Evolutionary conservation across 53 echinoderm and acorn worm genomes (phyloP).

Genomic region (Apostichopus leukothele): DNA sequence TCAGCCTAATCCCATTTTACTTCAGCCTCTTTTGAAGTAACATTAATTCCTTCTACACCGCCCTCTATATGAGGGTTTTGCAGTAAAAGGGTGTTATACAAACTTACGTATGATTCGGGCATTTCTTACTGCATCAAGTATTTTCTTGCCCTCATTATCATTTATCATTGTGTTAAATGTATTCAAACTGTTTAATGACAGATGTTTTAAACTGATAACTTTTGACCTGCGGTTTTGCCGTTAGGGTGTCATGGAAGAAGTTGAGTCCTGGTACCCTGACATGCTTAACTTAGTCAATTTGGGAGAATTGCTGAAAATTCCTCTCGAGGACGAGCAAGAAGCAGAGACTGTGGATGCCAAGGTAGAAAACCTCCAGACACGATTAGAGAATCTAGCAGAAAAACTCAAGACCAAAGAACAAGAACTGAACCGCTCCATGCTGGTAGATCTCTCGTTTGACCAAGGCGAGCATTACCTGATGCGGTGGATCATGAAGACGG

Average conservation of each 20-base stretch:
- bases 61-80: too few relatives aligned
- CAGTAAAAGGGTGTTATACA: too few relatives aligned
- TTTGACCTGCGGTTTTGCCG: conserved; percentile 20
- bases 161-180: too few relatives aligned
- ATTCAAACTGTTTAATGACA: too few relatives aligned
- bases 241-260: conserved; percentile 20
- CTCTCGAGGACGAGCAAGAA: conserved; percentile 48
- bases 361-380: conserved; percentile 60
- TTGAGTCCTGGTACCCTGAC: conserved; percentile 27
- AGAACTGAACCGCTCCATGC: conserved; percentile 69
- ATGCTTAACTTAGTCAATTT: conserved; percentile 37
- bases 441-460: conserved; percentile 69
- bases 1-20: too few relatives aligned
- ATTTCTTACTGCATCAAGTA: too few relatives aligned
- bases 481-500: conserved; percentile 82
- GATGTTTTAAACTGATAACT: background rate
- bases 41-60: too few relatives aligned
- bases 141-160: too few relatives aligned
- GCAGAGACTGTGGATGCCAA: conserved; percentile 57
- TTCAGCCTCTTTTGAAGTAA: too few relatives aligned
- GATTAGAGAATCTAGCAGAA: conserved; percentile 63
- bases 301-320: conserved; percentile 41
- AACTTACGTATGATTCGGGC: too few relatives aligned
- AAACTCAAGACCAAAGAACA: conserved; percentile 52
- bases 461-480: conserved; percentile 70